These are phyloP conservation scores for Harpagoxenus sublaevis DNA, from an alignment of 2,888 invertebrate species.

Conservation along the genomic window DNA sequence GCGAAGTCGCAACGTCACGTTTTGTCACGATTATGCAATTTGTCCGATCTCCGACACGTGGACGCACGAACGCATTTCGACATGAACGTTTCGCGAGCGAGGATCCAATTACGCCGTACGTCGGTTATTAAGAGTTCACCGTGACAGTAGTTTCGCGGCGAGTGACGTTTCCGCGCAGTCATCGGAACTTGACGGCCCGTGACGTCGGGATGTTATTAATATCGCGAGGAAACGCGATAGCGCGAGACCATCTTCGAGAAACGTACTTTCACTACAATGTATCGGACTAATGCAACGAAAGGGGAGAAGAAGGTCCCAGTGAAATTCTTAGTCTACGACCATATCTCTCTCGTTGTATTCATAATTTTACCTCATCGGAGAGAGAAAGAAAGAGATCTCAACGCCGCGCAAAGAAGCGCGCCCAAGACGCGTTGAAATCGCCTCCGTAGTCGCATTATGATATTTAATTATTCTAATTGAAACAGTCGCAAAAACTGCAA, in stretches of 20 bases:
- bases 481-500: not conserved
- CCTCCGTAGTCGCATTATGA: constrained; percentile 2
- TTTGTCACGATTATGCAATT: constrained; percentile 47
- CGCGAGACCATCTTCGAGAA: constrained; percentile 51
- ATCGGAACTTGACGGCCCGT: constrained; percentile 35
- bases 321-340: constrained; percentile 38
- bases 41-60: constrained; percentile 9
- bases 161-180: constrained; percentile 43
- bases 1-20: constrained; percentile 2
- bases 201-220: constrained; percentile 43
- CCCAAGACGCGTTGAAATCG: constrained; percentile 25
- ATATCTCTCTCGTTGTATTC: constrained; percentile 20
- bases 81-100: constrained; percentile 3
- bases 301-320: constrained; percentile 34
- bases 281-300: constrained; percentile 15
- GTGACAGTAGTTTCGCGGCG: constrained; percentile 19
- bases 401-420: constrained; percentile 7
- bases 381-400: constrained; percentile 30
- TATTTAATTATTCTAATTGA: constrained; percentile 34
- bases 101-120: constrained; percentile 13
- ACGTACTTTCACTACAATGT: constrained; percentile 47
- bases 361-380: constrained; percentile 17
- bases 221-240: constrained; percentile 48
- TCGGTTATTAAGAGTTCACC: constrained; percentile 30
- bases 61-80: constrained; percentile 5